A percentile compares a stretch with the other conserved stretches of the same genome.
These are phyloP conservation scores for Pristionchus maxplancki DNA, from an alignment of 2,888 invertebrate genomes.

Conservation along the genomic window DNA sequence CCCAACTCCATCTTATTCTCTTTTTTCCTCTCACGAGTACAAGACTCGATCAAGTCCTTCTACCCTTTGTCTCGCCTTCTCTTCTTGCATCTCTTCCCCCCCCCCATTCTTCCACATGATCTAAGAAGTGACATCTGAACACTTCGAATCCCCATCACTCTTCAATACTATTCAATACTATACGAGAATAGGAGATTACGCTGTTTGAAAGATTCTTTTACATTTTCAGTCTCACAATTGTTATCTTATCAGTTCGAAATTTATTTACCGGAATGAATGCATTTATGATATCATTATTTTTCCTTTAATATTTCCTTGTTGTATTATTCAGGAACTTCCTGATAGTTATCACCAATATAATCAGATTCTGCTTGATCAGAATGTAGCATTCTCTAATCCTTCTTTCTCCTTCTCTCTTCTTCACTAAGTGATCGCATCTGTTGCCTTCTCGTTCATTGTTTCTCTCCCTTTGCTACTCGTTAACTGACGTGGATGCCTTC, in stretches of 20 bases:
- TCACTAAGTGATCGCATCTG: conserved; percentile 26
- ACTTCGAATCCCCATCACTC: neutral
- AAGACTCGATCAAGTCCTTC: neutral
- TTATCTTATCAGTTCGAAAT: too few relatives aligned
- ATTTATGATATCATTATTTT: too few relatives aligned
- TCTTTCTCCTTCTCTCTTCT: neutral
- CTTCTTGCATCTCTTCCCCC: neutral
- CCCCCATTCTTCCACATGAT: neutral
- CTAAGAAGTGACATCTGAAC: neutral
- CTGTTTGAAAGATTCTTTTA: too few relatives aligned
- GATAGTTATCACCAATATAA: too few relatives aligned
- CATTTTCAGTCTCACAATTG: too few relatives aligned
- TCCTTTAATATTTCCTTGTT: too few relatives aligned
- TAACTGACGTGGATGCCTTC: neutral
- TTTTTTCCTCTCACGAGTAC: neutral
- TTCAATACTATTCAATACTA: neutral
- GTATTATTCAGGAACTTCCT: too few relatives aligned
- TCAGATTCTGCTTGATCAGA: too few relatives aligned
- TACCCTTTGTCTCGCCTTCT: neutral
- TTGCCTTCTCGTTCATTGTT: conserved; percentile 40
- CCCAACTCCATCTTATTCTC: neutral
- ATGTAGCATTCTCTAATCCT: too few relatives aligned
- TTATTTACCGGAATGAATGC: too few relatives aligned
- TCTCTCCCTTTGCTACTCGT: conserved; percentile 20
- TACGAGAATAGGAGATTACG: too few relatives aligned